Percentiles rank a stretch among this genome's conserved stretches.
phyloP scores from a whole-genome alignment of 2,797 vertebrate genomes.

The Scolopax bukidnonensis region DNA sequence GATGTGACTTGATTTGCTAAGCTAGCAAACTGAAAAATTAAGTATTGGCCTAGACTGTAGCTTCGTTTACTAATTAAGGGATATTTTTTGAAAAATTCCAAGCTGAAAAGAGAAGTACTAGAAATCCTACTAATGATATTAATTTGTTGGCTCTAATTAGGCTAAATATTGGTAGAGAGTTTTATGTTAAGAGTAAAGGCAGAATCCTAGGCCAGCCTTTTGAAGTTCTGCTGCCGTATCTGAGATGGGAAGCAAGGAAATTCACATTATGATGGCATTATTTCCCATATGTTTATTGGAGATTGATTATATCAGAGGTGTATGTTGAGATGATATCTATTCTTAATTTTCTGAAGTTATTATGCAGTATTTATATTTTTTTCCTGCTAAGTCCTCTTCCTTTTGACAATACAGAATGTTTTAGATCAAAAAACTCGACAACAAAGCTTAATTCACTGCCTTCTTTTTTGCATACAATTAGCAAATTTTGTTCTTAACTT shows the following conservation, averaged over 20 bases:
- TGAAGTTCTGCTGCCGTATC: neutral
- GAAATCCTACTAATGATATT: neutral
- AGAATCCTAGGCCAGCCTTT: neutral
- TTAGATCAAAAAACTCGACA: slow-evolving; percentile 53
- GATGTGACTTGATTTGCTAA: neutral
- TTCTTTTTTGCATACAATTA: slow-evolving; percentile 62
- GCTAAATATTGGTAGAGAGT: neutral
- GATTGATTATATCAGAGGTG: neutral
- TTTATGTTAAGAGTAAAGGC: neutral
- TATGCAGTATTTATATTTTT: slow-evolving; percentile 21
- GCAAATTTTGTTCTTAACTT: slow-evolving; percentile 62
- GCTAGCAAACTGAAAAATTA: neutral
- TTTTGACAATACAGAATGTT: neutral
- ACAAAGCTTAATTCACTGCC: slow-evolving; percentile 37
- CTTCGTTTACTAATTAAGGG: neutral
- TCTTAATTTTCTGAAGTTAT: slow-evolving; percentile 33
- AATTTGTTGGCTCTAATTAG: neutral
- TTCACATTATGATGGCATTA: neutral
- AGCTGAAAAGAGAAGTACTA: neutral
- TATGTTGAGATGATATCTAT: neutral
- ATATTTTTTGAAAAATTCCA: neutral
- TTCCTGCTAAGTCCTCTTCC: neutral
- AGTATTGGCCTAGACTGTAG: neutral
- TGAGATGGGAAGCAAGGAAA: neutral
- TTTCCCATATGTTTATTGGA: neutral